A percentile compares a stretch with the other conserved stretches of the same genome.
These are phyloP conservation scores for Trichogramma pretiosum DNA, from an alignment of 1,140 invertebrate species.

Conservation along the genomic window DNA sequence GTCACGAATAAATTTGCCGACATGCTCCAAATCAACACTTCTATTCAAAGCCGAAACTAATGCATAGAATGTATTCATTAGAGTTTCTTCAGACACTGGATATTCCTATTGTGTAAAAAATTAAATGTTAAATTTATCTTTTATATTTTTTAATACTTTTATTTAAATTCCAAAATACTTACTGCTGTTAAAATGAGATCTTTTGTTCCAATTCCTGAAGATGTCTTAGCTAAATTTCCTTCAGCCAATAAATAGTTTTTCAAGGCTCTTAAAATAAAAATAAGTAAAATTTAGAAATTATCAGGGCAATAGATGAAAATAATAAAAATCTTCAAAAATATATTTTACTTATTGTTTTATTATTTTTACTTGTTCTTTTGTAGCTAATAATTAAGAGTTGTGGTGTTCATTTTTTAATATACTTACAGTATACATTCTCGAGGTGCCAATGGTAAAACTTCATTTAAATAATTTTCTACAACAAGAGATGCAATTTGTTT, in stretches of 20 bases:
- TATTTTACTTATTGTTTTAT: neutral
- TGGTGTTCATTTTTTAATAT: slow-evolving; percentile 6
- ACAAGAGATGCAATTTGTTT: slow-evolving; percentile 49
- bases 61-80: slow-evolving; percentile 73
- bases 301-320: no score
- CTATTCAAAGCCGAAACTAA: slow-evolving; percentile 66
- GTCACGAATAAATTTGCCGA: slow-evolving; percentile 73
- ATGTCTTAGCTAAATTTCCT: slow-evolving; percentile 59
- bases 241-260: slow-evolving; percentile 57
- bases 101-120: slow-evolving; percentile 63
- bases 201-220: slow-evolving; percentile 64
- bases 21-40: slow-evolving; percentile 33
- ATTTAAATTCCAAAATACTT: slow-evolving; percentile 35
- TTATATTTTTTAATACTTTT: slow-evolving; percentile 13
- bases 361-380: slow-evolving; percentile 10
- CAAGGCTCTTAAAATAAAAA: slow-evolving; percentile 46
- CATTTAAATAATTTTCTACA: slow-evolving; percentile 51
- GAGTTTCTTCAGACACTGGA: slow-evolving; percentile 57
- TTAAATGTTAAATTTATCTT: slow-evolving; percentile 5
- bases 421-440: slow-evolving; percentile 55
- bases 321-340: neutral
- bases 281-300: slow-evolving; percentile 18
- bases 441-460: slow-evolving; percentile 62
- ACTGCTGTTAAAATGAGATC: slow-evolving; percentile 72
- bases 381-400: no score